Conservation (phyloP, 2,797 vertebrate genomes). For the Sebastes paucispinis region DNA sequence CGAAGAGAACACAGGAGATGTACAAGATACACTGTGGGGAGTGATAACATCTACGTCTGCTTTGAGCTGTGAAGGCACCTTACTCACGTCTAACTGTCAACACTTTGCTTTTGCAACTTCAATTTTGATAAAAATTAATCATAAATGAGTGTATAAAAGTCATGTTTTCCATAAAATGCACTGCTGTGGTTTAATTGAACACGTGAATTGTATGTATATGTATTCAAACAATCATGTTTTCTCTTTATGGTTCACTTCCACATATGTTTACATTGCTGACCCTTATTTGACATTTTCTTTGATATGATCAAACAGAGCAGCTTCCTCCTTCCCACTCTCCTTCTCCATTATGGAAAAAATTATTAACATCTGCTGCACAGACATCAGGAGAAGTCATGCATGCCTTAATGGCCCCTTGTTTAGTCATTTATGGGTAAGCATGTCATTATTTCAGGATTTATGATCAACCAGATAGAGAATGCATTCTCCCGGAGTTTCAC, state of each 20-base stretch:
- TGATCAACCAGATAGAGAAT: slow-evolving; percentile 69
- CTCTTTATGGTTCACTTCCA: neutral
- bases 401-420: slow-evolving; percentile 83
- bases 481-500: slow-evolving; percentile 75
- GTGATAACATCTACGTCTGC: slow-evolving; percentile 62
- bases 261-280: slow-evolving; percentile 62
- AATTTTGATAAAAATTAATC: neutral
- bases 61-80: slow-evolving; percentile 51
- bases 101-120: neutral
- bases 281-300: slow-evolving; percentile 79
- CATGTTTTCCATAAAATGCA: neutral
- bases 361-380: slow-evolving; percentile 83
- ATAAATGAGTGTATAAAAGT: neutral
- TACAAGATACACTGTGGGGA: slow-evolving; percentile 39
- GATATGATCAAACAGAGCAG: slow-evolving; percentile 66
- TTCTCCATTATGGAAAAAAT: slow-evolving; percentile 78
- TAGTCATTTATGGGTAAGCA: slow-evolving; percentile 85
- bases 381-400: slow-evolving; percentile 83
- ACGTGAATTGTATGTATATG: neutral
- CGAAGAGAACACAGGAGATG: slow-evolving; percentile 54
- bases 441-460: slow-evolving; percentile 82
- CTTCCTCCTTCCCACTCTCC: slow-evolving; percentile 54
- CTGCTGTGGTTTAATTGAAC: neutral
- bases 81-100: slow-evolving; percentile 19
- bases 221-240: neutral